Percentiles rank a stretch among this genome's conserved stretches.
phyloP scores from a whole-genome alignment of 1,140 invertebrate genomes.

The Acromyrmex heyeri region DNA sequence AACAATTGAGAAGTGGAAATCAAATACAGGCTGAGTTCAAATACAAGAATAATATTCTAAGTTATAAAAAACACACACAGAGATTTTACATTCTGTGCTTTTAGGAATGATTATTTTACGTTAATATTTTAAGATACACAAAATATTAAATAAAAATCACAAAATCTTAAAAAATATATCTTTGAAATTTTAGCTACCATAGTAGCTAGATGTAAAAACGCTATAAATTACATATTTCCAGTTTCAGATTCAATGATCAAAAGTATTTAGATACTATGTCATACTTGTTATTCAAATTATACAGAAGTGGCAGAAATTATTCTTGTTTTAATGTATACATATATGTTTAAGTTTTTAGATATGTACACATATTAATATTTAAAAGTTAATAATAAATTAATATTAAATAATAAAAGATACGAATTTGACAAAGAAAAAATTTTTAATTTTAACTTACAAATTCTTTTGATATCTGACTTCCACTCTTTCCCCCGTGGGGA shows the following conservation, averaged over 20 bases:
- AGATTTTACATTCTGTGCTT: neutral
- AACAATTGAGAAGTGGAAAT: conserved; percentile 43
- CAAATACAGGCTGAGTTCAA: neutral
- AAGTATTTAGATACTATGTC: conserved; percentile 17
- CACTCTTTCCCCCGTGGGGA: conserved; percentile 4
- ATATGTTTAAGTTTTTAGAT: neutral
- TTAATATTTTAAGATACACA: neutral
- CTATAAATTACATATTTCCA: neutral
- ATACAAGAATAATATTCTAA: neutral
- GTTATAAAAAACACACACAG: neutral
- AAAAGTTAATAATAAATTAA: conserved; percentile 2
- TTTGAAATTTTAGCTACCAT: neutral
- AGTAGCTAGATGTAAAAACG: neutral
- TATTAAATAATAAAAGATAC: neutral
- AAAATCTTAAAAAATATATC: neutral
- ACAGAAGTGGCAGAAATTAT: neutral
- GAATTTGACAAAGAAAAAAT: conserved; percentile 3
- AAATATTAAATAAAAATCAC: neutral
- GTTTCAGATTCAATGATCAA: neutral
- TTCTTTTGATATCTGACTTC: conserved; percentile 26
- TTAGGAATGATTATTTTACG: neutral
- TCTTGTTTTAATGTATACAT: neutral
- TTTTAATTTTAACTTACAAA: neutral
- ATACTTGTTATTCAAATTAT: neutral
- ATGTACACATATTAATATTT: neutral